These are phyloP conservation scores for Ophthalmolycus amberensis DNA, from an alignment of 2,113 vertebrate genomes.

Conservation along the genomic window DNA sequence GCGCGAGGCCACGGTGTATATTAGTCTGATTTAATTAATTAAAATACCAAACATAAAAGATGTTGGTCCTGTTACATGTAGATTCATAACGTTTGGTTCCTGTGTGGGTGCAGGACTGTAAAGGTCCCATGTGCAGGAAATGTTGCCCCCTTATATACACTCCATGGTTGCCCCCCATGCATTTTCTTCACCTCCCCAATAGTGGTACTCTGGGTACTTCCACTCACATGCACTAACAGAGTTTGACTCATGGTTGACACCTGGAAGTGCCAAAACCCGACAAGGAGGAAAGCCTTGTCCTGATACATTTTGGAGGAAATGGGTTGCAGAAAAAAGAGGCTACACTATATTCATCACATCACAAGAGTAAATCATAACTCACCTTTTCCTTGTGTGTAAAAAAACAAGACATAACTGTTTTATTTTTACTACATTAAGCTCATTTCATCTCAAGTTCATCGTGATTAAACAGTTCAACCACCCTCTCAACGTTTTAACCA, in stretches of 20 bases:
- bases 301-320: no score
- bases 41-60: neutral
- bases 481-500: neutral
- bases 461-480: neutral
- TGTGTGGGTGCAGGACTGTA: neutral
- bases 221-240: neutral
- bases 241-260: neutral
- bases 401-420: neutral
- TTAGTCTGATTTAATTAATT: neutral
- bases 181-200: neutral
- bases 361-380: no score
- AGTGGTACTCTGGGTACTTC: no score
- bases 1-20: neutral
- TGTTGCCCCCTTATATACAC: no score
- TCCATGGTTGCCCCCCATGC: neutral
- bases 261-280: neutral
- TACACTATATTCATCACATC: no score
- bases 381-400: no score
- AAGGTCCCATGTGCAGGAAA: slow-evolving; percentile 16
- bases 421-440: no score
- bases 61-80: neutral
- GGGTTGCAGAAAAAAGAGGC: neutral
- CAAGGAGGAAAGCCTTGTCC: neutral
- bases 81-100: neutral
- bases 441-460: neutral